phyloP scores from a whole-genome alignment of 2,797 vertebrate genomes.

The Sebastes ruberrimus region DNA sequence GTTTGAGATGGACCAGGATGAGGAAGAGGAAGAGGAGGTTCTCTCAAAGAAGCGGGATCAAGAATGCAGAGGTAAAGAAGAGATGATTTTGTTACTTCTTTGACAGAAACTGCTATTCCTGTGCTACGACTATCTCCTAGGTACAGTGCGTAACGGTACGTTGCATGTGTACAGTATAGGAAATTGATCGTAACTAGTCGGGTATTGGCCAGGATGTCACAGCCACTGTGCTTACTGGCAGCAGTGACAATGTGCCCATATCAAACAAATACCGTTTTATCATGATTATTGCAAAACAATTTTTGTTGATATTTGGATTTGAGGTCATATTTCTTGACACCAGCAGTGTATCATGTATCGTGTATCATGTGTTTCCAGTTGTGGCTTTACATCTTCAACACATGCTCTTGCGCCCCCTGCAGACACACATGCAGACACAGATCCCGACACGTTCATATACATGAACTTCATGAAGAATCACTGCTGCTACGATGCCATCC shows the following conservation, averaged over 20 bases:
- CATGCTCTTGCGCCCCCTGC: conserved; percentile 15
- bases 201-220: not conserved
- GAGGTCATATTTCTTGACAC: not conserved
- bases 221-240: not conserved
- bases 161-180: not conserved
- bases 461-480: conserved; percentile 95
- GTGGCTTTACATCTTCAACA: not conserved
- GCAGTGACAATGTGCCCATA: not conserved
- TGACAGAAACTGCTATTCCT: rapidly evolving
- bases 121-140: no score
- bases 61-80: conserved; percentile 36
- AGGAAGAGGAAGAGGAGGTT: conserved; percentile 45
- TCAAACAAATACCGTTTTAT: not conserved
- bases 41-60: conserved; percentile 6
- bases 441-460: conserved; percentile 85
- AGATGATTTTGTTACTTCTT: not conserved
- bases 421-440: conserved; percentile 17
- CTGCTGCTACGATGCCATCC: conserved; percentile 93
- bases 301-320: not conserved
- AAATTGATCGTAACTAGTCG: not conserved
- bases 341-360: not conserved
- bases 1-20: conserved; percentile 68
- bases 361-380: not conserved
- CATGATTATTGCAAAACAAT: not conserved
- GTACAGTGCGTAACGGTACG: no score